phyloP scores from a whole-genome alignment of 2,888 invertebrate genomes.

The Ashinkailepas kermadecensis region DNA sequence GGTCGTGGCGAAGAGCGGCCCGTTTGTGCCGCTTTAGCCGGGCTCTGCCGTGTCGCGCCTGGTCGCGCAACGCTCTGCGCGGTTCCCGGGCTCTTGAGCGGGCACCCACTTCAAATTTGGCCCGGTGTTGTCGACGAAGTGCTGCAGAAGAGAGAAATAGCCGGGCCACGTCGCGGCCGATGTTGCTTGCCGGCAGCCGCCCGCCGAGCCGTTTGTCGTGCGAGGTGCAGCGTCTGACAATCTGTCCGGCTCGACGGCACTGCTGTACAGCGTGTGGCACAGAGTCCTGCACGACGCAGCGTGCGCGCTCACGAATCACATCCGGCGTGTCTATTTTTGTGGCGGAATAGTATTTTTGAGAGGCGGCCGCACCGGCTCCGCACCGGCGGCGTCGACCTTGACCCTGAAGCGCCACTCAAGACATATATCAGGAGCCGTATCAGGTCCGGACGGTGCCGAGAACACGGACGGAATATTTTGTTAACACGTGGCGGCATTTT shows the following conservation, averaged over 20 bases:
- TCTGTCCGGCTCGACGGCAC: too few species aligned
- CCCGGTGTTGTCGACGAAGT: too few species aligned
- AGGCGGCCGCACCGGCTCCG: neutral
- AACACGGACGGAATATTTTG: neutral
- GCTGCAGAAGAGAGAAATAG: too few species aligned
- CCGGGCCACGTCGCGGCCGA: too few species aligned
- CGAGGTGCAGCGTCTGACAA: too few species aligned
- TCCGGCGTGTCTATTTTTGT: neutral
- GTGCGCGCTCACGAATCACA: neutral
- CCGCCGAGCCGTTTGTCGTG: too few species aligned
- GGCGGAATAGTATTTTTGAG: neutral
- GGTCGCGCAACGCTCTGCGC: neutral
- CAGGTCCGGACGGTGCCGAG: neutral
- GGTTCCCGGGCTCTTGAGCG: too few species aligned
- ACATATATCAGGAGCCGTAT: neutral
- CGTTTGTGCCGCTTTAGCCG: neutral
- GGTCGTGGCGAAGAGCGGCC: neutral
- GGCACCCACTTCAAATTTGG: too few species aligned
- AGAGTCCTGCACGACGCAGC: neutral
- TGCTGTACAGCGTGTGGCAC: neutral
- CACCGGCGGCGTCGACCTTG: neutral
- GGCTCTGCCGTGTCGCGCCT: neutral
- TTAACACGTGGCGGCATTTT: neutral
- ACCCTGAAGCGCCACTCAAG: neutral
- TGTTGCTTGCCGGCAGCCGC: too few species aligned